Conservation (phyloP, 2,113 vertebrate species). For the Tetraodon nigroviridis region DNA sequence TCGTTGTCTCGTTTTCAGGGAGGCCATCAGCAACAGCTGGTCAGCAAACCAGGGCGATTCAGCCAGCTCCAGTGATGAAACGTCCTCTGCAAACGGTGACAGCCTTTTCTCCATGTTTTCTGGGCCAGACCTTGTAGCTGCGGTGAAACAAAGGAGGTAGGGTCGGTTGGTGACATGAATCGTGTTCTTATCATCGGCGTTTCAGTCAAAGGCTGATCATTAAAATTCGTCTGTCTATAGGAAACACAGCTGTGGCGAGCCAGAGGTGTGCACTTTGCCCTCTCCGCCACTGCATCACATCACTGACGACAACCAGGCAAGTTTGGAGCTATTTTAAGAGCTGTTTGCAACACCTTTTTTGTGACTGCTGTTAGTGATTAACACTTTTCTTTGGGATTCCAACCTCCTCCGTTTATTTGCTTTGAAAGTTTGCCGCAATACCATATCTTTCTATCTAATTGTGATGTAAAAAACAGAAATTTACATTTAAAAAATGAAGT, state of each 20-base stretch:
- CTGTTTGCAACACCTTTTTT: too few species aligned
- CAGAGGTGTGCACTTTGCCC: slow-evolving; percentile 85
- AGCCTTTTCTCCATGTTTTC: slow-evolving; percentile 99
- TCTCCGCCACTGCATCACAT: slow-evolving; percentile 87
- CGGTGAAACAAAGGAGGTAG: slow-evolving; percentile 95
- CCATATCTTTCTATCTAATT: too few species aligned
- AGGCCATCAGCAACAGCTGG: slow-evolving; percentile 88
- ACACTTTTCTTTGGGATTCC: too few species aligned
- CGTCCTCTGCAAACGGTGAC: slow-evolving; percentile 95
- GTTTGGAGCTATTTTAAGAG: too few species aligned
- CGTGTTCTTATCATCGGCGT: not conserved
- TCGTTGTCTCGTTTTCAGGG: slow-evolving; percentile 73
- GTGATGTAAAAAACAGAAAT: too few species aligned
- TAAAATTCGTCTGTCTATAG: slow-evolving; percentile 60
- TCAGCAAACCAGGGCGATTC: slow-evolving; percentile 94
- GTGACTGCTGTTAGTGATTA: too few species aligned
- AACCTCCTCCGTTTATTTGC: too few species aligned
- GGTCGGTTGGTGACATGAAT: too few species aligned
- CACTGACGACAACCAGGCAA: slow-evolving; percentile 89
- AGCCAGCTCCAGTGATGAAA: slow-evolving; percentile 94
- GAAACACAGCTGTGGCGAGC: slow-evolving; percentile 97
- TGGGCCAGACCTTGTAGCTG: slow-evolving; percentile 95
- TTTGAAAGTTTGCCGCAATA: too few species aligned
- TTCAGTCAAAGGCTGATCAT: not conserved
- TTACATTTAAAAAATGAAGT: too few species aligned